Conservation (phyloP, 2,113 vertebrate genomes). For the Apodemus speciosus region DNA sequence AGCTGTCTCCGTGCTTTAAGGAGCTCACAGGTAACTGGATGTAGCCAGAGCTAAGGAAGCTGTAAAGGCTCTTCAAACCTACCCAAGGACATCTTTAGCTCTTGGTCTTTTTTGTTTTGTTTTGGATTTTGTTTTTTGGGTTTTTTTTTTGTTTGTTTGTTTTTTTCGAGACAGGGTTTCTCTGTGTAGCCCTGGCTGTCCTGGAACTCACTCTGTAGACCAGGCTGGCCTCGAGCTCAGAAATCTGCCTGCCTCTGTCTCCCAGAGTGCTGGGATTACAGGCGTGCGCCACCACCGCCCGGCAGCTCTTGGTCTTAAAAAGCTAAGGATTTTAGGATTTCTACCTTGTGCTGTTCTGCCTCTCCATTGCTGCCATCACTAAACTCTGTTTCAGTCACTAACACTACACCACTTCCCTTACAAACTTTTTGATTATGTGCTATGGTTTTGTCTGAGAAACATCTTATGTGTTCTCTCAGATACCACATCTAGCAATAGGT, state of each 20-base stretch:
- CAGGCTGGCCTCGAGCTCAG: too few relatives aligned
- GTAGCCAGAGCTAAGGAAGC: neutral
- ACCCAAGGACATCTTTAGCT: neutral
- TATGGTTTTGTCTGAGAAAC: constrained; percentile 9
- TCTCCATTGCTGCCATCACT: neutral
- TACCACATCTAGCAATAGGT: neutral
- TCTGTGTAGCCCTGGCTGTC: too few relatives aligned
- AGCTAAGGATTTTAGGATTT: constrained; percentile 12
- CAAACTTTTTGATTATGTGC: neutral
- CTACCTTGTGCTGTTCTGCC: neutral
- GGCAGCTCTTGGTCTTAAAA: too few relatives aligned
- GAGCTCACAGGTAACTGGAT: constrained; percentile 20
- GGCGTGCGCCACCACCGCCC: too few relatives aligned
- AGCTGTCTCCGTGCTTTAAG: neutral
- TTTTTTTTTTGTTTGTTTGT: too few relatives aligned
- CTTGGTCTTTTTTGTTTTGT: too few relatives aligned
- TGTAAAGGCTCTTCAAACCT: neutral
- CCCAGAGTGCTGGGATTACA: too few relatives aligned
- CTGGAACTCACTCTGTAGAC: too few relatives aligned
- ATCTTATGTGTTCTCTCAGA: neutral
- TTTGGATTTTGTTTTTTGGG: too few relatives aligned
- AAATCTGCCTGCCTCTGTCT: too few relatives aligned
- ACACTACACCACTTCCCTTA: neutral
- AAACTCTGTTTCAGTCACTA: neutral
- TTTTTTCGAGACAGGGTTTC: too few relatives aligned